Evolutionary conservation across 1,140 invertebrate species (phyloP).

Genomic region (Rhyzopertha dominica): DNA sequence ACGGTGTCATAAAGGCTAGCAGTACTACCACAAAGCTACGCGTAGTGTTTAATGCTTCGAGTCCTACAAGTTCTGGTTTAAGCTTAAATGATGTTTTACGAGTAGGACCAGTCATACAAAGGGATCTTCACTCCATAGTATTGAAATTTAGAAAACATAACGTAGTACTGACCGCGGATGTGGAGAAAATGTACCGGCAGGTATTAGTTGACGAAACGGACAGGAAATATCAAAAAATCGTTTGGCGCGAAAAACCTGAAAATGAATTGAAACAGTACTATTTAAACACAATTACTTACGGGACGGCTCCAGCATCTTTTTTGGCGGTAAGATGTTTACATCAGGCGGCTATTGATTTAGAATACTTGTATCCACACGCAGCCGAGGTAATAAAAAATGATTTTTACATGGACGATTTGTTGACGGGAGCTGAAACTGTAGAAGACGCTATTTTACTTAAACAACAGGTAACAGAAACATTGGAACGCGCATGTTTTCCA

Average conservation of each 20-base stretch:
- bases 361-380: constrained; percentile 21
- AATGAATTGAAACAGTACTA: constrained; percentile 27
- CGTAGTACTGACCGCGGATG: constrained; percentile 12
- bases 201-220: constrained; percentile 14
- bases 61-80: constrained; percentile 1
- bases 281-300: constrained; percentile 35
- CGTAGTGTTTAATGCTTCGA: constrained; percentile 21
- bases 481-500: no score
- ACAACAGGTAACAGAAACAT: not conserved
- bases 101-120: constrained; percentile 40
- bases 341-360: constrained; percentile 23
- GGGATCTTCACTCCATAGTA: no score
- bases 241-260: constrained; percentile 37
- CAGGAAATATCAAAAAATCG: constrained; percentile 40
- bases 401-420: constrained; percentile 35
- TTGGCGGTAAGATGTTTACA: constrained; percentile 26
- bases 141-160: constrained; percentile 18
- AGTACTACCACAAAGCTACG: constrained; percentile 20
- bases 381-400: constrained; percentile 17
- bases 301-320: constrained; percentile 25
- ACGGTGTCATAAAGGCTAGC: constrained; percentile 37
- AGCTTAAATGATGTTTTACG: constrained; percentile 26
- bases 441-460: constrained; percentile 16
- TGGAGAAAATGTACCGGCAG: constrained; percentile 24
- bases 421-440: constrained; percentile 21